These are phyloP conservation scores for Cotesia chilonis DNA, from an alignment of 1,140 invertebrate genomes.

Conservation along the genomic window DNA sequence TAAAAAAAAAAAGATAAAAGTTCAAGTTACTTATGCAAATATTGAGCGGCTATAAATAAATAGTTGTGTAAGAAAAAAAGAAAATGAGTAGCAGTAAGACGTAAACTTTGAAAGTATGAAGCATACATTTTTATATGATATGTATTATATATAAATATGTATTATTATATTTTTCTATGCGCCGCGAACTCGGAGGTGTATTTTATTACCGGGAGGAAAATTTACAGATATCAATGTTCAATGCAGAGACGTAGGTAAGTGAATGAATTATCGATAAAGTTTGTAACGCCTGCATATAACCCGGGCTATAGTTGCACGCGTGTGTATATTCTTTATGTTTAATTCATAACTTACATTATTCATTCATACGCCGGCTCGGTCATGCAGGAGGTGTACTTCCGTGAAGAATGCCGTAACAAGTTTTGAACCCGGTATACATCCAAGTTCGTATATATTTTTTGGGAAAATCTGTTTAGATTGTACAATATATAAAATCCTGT, in stretches of 20 bases:
- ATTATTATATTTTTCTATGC: background rate
- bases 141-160: conserved; percentile 6
- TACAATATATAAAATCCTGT: too few relatives aligned
- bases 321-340: conserved; percentile 50
- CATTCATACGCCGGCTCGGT: conserved; percentile 52
- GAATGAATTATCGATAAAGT: conserved; percentile 36
- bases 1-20: too few relatives aligned
- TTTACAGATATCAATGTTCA: conserved; percentile 4
- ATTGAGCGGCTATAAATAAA: too few relatives aligned
- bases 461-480: too few relatives aligned
- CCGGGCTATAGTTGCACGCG: conserved; percentile 30
- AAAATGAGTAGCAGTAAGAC: background rate
- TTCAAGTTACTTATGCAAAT: too few relatives aligned
- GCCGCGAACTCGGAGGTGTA: background rate
- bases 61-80: background rate
- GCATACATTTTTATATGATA: too few relatives aligned
- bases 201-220: background rate
- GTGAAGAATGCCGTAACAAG: conserved; percentile 56
- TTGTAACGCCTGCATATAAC: conserved; percentile 25
- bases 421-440: conserved; percentile 33
- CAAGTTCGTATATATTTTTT: too few relatives aligned
- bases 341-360: conserved; percentile 58
- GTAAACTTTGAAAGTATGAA: too few relatives aligned
- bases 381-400: conserved; percentile 50
- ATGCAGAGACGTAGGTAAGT: background rate